A percentile compares a stretch with the other conserved stretches of the same genome.
These are phyloP conservation scores for Athene cunicularia DNA, from an alignment of 2,113 vertebrate genomes.

Conservation along the genomic window DNA sequence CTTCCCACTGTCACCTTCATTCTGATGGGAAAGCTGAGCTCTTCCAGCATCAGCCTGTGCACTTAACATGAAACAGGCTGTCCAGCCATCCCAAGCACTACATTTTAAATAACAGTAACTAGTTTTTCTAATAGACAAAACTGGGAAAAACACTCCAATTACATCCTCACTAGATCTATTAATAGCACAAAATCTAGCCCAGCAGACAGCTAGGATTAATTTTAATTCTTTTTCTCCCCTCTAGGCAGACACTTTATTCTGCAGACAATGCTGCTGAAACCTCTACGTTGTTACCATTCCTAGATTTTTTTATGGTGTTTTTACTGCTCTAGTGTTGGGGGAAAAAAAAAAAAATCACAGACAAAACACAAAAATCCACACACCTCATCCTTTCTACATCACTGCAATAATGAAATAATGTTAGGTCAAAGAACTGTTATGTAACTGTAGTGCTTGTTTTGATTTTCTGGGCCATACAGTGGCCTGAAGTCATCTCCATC, in stretches of 20 bases:
- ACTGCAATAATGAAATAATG: not conserved
- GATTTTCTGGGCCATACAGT: not conserved
- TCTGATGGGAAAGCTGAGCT: not conserved
- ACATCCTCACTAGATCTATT: not conserved
- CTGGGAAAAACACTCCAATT: not conserved
- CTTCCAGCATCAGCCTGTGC: not conserved
- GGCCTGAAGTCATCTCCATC: slow-evolving; percentile 6
- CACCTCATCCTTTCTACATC: not conserved
- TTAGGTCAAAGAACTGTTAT: not conserved
- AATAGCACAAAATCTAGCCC: not conserved
- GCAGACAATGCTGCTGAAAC: not conserved
- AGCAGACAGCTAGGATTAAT: not conserved
- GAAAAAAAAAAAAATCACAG: not conserved
- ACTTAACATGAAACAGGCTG: not conserved
- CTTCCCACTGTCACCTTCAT: not conserved
- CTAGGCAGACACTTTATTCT: not conserved
- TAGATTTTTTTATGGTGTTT: not conserved
- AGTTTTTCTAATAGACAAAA: not conserved
- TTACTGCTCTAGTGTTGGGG: not conserved
- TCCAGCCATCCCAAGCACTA: not conserved
- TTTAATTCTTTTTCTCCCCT: not conserved
- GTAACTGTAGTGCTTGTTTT: not conserved
- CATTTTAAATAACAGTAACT: not conserved
- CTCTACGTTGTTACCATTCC: not conserved
- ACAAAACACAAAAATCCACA: not conserved